A percentile compares a stretch with the other conserved stretches of the same genome.
Evolutionary conservation across 2,888 invertebrate genomes (phyloP).

Genomic region (Apodemia mormo): DNA sequence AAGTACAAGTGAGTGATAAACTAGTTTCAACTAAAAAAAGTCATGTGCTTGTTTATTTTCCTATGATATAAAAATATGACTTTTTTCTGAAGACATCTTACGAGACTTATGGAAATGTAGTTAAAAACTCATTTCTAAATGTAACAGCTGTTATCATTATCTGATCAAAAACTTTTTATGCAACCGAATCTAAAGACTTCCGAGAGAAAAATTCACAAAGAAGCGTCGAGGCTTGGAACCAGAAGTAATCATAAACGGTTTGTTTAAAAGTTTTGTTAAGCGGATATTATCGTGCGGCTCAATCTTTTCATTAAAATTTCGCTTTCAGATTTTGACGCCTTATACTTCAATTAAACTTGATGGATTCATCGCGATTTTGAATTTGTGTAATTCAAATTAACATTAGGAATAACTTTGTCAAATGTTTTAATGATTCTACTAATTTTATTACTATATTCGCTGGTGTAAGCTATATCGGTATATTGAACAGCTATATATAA

Average conservation of each 20-base stretch:
- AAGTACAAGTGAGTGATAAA: no score
- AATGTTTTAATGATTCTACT: background rate
- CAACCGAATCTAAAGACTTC: constrained; percentile 6
- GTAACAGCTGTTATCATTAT: constrained; percentile 3
- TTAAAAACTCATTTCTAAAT: background rate
- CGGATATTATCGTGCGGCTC: constrained; percentile 24
- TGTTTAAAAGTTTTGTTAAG: constrained; percentile 34
- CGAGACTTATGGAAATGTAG: background rate
- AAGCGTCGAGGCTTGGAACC: background rate
- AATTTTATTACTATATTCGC: no score
- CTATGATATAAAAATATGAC: background rate
- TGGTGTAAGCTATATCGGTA: no score
- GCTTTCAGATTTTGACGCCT: constrained; percentile 7
- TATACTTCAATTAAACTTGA: constrained; percentile 21
- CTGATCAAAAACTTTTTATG: constrained; percentile 9
- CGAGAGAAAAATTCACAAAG: constrained; percentile 5
- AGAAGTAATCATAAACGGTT: constrained; percentile 36
- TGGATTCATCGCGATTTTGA: constrained; percentile 10
- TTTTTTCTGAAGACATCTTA: no score
- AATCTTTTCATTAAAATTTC: constrained; percentile 26
- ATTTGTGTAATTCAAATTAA: constrained; percentile 16
- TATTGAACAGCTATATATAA: no score
- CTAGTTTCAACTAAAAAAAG: no score
- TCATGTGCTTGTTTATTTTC: no score
- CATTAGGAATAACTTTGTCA: constrained; percentile 9